Conservation (phyloP, 2,888 invertebrate species). For the Cenopis cana region DNA sequence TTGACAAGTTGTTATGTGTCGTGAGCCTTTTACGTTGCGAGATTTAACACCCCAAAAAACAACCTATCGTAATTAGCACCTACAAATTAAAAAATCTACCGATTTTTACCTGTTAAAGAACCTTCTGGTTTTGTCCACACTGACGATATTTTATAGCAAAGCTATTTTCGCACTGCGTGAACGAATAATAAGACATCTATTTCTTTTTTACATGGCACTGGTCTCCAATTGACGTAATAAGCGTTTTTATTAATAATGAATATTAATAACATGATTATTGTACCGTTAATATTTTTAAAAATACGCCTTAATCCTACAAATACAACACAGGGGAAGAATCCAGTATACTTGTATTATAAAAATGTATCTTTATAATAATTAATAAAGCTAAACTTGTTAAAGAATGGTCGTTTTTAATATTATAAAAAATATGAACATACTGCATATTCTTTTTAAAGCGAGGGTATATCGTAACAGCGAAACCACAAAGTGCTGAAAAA, state of each 20-base stretch:
- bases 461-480: background rate
- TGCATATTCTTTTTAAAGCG: background rate
- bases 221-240: constrained; percentile 40
- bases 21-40: too few species aligned
- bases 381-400: constrained; percentile 6
- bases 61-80: too few species aligned
- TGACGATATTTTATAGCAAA: background rate
- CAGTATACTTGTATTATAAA: constrained; percentile 32
- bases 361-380: constrained; percentile 8
- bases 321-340: constrained; percentile 34
- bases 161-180: background rate
- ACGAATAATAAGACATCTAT: background rate
- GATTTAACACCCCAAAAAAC: too few species aligned
- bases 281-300: constrained; percentile 23
- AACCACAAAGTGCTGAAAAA: background rate
- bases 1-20: too few species aligned
- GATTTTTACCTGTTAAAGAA: background rate
- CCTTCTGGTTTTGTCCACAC: background rate
- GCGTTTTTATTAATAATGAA: constrained; percentile 32
- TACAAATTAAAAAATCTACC: background rate
- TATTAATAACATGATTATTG: constrained; percentile 28
- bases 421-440: background rate
- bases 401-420: background rate
- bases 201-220: constrained; percentile 26
- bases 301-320: constrained; percentile 35